Evolutionary conservation across 1,140 invertebrate genomes (phyloP).

Genomic region (Aleiodes sp.): DNA sequence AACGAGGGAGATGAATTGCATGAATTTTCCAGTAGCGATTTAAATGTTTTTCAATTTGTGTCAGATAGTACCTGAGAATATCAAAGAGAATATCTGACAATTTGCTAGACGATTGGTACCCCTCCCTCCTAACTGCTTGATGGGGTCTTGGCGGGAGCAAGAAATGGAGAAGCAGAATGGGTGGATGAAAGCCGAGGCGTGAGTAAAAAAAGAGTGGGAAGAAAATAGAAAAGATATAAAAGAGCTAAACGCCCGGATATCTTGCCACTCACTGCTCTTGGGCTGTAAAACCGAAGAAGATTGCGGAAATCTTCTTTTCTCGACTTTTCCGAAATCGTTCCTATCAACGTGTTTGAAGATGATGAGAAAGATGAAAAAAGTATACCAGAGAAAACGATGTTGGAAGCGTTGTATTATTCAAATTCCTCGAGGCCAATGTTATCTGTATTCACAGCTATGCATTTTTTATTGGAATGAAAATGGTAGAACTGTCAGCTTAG

Average conservation of each 20-base stretch:
- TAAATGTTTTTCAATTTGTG: not conserved
- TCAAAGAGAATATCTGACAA: not conserved
- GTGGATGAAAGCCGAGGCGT: not conserved
- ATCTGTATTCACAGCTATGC: slow-evolving; percentile 17
- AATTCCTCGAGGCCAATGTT: not conserved
- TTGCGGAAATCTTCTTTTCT: slow-evolving; percentile 32
- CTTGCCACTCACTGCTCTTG: slow-evolving; percentile 26
- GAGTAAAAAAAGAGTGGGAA: not conserved
- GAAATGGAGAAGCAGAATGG: not conserved
- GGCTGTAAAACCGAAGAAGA: slow-evolving; percentile 34
- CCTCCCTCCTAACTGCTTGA: not conserved
- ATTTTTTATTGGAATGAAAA: slow-evolving; percentile 13
- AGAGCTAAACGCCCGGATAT: slow-evolving; percentile 28
- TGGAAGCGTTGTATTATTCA: slow-evolving; percentile 29
- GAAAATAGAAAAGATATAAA: not conserved
- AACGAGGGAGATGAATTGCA: not conserved
- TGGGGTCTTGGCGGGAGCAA: not conserved
- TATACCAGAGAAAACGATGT: not conserved
- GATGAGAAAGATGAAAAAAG: slow-evolving; percentile 15
- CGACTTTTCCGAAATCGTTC: slow-evolving; percentile 22
- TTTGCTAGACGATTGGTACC: not conserved
- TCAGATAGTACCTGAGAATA: not conserved
- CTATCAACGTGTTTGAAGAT: not conserved
- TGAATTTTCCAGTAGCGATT: not conserved
- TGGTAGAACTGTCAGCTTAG: not conserved